phyloP scores from a whole-genome alignment of 2,113 vertebrate species.

The Cyanoramphus novaezelandiae region DNA sequence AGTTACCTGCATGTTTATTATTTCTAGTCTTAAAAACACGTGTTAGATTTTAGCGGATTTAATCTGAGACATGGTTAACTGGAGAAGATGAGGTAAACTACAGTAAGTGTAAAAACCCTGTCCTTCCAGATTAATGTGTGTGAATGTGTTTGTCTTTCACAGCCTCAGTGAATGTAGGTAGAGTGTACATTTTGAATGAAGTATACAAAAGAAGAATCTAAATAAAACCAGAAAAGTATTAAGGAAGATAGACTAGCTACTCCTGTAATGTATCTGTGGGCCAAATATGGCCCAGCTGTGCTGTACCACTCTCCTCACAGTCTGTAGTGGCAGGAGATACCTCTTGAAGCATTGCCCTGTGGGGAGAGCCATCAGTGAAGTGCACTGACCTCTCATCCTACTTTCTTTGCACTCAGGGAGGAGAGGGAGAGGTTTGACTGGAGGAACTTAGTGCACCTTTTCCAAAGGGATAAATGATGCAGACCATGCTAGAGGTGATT shows the following conservation, averaged over 20 bases:
- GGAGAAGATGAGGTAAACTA: background rate
- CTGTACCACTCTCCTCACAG: background rate
- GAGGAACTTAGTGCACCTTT: background rate
- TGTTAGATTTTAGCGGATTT: background rate
- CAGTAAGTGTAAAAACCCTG: background rate
- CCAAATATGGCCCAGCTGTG: fast-evolving
- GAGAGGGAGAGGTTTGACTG: background rate
- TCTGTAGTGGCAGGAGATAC: background rate
- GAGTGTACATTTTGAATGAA: background rate
- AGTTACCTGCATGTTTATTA: background rate
- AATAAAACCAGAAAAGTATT: background rate
- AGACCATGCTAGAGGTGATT: background rate
- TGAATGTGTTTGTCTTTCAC: background rate
- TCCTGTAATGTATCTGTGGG: background rate
- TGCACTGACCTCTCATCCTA: background rate
- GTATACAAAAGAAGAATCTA: background rate
- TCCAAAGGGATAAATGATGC: background rate
- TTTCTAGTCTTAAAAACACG: background rate
- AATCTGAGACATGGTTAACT: background rate
- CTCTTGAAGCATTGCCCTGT: background rate
- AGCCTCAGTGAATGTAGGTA: background rate
- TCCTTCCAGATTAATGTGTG: background rate
- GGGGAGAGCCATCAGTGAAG: background rate
- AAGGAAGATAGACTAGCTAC: background rate
- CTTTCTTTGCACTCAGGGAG: background rate